Evolutionary conservation across 2,888 invertebrate genomes (phyloP), one percentile per base, ranked within the genome.

Genomic region (Perizoma affinitatum): DNA sequence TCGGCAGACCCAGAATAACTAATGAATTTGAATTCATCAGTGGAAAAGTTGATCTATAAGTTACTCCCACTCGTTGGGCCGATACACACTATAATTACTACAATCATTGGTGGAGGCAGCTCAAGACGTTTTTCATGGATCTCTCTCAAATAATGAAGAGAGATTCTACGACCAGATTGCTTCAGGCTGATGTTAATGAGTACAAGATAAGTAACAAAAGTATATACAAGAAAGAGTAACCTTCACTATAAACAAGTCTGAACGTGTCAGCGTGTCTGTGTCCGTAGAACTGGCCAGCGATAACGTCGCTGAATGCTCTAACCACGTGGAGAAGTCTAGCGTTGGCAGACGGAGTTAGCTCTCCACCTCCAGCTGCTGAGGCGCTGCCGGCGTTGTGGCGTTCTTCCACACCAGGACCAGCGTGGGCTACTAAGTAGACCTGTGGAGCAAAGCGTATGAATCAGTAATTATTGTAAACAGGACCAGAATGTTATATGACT

Each of bases 181-280:
- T 22, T 22, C 22, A 22, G 22, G 22, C 22, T 22, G 3, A 22
- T 22, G 22, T 2, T 22, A 22, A 22, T 22, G 22, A 22, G 22
- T 22, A 22, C 22, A 22, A 22, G 1, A 42, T 42, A 5, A 42
- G 10, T 10, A n/a, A 49, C 4, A 45, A 6, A 44, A 42, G 3
- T 33, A 35, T 35, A 22, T 22, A 22, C 22, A 11, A 42, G 5
- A 34, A 35, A 41, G n/a, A 6, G 5, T 42, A 45, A 87, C 90
- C 90, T 78, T 90, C 90, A 84, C 95, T 96, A 90, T 97, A 97
- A 79, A 97, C 94, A 73, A 97, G 94, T 73, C 98, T 94, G 87
- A 98, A 98, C 0, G 97, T 97, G 83, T 98, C 98, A 47, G 97
- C 96, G 85, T 98, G 98, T 73, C 97, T 94, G 83, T 98, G 98